Evolutionary conservation across 2,888 invertebrate species (phyloP).

Genomic region (Eledona agricola): DNA sequence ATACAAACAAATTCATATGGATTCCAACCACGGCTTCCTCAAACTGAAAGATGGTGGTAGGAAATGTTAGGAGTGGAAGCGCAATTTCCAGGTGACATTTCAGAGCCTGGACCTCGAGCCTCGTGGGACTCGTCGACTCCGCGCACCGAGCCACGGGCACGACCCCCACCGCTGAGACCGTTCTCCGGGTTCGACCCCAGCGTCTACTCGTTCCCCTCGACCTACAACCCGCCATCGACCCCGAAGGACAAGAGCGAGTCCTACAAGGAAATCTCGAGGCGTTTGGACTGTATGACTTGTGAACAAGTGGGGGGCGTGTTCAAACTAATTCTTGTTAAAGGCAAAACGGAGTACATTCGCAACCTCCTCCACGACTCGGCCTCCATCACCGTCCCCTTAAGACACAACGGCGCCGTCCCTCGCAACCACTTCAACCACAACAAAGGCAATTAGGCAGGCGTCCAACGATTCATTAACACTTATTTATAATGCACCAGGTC

Average conservation of each 20-base stretch:
- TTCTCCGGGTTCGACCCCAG: slow-evolving; percentile 41
- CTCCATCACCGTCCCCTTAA: slow-evolving; percentile 59
- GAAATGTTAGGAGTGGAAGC: slow-evolving; percentile 3
- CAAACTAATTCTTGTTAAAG: slow-evolving; percentile 40
- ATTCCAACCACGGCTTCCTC: slow-evolving; percentile 73
- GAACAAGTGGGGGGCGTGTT: slow-evolving; percentile 18
- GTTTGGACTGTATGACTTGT: slow-evolving; percentile 57
- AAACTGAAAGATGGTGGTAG: slow-evolving; percentile 70
- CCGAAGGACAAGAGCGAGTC: slow-evolving; percentile 59
- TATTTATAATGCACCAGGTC: slow-evolving; percentile 37
- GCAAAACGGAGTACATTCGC: slow-evolving; percentile 61
- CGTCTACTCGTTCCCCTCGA: slow-evolving; percentile 43
- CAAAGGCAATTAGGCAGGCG: slow-evolving; percentile 49
- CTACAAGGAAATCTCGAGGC: slow-evolving; percentile 59
- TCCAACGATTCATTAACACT: background rate
- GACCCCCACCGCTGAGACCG: slow-evolving; percentile 46
- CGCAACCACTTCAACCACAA: slow-evolving; percentile 60
- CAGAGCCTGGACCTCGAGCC: slow-evolving; percentile 64
- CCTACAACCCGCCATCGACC: slow-evolving; percentile 44
- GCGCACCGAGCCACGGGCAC: slow-evolving; percentile 38
- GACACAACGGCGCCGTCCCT: slow-evolving; percentile 56
- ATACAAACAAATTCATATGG: slow-evolving; percentile 70
- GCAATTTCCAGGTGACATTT: slow-evolving; percentile 37
- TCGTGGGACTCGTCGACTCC: slow-evolving; percentile 60
- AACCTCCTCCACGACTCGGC: slow-evolving; percentile 61